These are phyloP conservation scores for Sinonovacula constricta DNA, from an alignment of 1,140 invertebrate species.

Conservation along the genomic window DNA sequence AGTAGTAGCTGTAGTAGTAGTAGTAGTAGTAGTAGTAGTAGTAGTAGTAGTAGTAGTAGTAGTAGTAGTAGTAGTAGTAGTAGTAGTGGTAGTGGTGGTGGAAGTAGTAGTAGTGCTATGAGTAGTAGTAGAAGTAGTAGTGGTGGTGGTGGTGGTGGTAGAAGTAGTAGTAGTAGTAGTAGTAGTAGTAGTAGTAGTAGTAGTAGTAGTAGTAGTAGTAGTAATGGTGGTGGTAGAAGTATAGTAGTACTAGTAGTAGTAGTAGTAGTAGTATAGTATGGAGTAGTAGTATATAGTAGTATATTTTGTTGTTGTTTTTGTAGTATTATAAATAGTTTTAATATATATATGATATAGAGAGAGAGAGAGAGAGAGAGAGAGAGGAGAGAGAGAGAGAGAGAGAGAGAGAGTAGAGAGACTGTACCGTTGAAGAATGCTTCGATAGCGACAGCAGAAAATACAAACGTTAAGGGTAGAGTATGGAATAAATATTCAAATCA, in stretches of 20 bases:
- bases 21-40: conserved; percentile 27
- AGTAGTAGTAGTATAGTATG: conserved; percentile 31
- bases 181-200: conserved; percentile 41
- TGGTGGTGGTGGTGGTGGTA: conserved; percentile 3
- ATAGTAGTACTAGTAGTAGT: too few relatives aligned
- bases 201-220: conserved; percentile 32
- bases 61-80: conserved; percentile 30
- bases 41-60: conserved; percentile 30
- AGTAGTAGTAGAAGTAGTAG: conserved; percentile 22
- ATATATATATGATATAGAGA: too few relatives aligned
- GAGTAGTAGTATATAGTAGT: conserved; percentile 9
- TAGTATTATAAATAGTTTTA: too few relatives aligned
- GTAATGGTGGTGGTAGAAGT: conserved; percentile 3
- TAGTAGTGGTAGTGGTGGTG: conserved; percentile 14
- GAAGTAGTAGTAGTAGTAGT: too few relatives aligned
- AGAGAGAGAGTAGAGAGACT: too few relatives aligned
- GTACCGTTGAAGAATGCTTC: too few relatives aligned
- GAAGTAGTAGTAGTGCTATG: conserved; percentile 5
- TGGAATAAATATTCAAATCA: too few relatives aligned
- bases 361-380: too few relatives aligned
- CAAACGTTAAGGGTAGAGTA: too few relatives aligned
- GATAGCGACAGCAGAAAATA: too few relatives aligned
- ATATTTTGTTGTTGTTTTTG: too few relatives aligned
- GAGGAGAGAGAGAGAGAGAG: too few relatives aligned
- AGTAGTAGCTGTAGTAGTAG: conserved; percentile 22